Conservation (phyloP, 2,797 vertebrate species). For the Pseudochaenichthys georgianus region DNA sequence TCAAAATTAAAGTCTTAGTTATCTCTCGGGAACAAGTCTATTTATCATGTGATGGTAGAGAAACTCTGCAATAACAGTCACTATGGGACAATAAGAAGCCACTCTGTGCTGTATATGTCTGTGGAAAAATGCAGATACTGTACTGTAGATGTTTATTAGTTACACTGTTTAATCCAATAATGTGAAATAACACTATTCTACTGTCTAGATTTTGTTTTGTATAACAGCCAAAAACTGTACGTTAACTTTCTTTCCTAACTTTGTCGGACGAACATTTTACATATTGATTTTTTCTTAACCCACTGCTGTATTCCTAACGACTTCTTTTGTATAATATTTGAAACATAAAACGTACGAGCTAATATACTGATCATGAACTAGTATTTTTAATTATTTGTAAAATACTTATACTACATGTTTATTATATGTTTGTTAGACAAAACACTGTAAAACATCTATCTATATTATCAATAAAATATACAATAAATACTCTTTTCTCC, state of each 20-base stretch:
- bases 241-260: constrained; percentile 17
- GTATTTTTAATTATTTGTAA: constrained; percentile 57
- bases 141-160: constrained; percentile 31
- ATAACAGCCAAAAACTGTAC: constrained; percentile 13
- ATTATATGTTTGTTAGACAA: constrained; percentile 59
- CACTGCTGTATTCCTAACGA: constrained; percentile 23
- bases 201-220: constrained; percentile 18
- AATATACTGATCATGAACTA: constrained; percentile 38
- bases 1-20: neutral
- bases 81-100: constrained; percentile 12
- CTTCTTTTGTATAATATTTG: constrained; percentile 57
- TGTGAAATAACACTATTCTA: constrained; percentile 47
- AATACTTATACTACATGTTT: constrained; percentile 30
- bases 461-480: constrained; percentile 40
- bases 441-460: constrained; percentile 36
- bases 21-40: neutral
- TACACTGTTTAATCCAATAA: constrained; percentile 18
- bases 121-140: constrained; percentile 11
- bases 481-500: constrained; percentile 56
- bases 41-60: constrained; percentile 5
- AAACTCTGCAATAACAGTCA: constrained; percentile 11
- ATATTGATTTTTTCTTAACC: constrained; percentile 51
- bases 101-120: constrained; percentile 3
- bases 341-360: constrained; percentile 21
- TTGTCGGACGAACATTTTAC: constrained; percentile 26